Evolutionary conservation across 2,113 vertebrate genomes (phyloP).

Genomic region (Campylomormyrus numenius): DNA sequence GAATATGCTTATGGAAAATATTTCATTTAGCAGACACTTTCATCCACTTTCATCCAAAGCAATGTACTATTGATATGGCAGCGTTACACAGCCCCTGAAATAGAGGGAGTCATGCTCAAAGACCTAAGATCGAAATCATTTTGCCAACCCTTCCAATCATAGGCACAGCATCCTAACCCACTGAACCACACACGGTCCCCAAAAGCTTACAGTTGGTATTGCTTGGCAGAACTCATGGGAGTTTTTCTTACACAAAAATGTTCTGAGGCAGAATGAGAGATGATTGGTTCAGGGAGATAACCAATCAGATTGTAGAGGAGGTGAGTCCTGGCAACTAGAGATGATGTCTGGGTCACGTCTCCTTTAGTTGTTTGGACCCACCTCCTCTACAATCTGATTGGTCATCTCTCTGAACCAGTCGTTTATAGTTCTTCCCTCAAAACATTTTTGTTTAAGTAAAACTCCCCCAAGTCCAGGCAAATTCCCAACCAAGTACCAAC

Average conservation of each 20-base stretch:
- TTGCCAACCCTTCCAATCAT: not conserved
- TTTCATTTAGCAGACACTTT: not conserved
- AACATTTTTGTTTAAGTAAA: not conserved
- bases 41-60: not conserved
- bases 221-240: not conserved
- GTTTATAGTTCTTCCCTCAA: too few relatives aligned
- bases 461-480: not conserved
- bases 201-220: not conserved
- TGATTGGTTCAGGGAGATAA: not conserved
- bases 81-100: not conserved
- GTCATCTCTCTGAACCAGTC: too few relatives aligned
- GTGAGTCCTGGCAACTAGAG: not conserved
- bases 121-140: not conserved
- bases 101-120: not conserved
- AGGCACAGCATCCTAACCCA: not conserved
- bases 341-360: too few relatives aligned
- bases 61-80: not conserved
- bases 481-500: not conserved
- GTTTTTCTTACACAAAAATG: not conserved
- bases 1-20: not conserved
- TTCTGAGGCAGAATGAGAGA: not conserved
- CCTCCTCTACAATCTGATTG: too few relatives aligned
- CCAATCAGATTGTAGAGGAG: not conserved
- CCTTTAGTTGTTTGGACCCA: too few relatives aligned
- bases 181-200: not conserved